Evolutionary conservation across 1,140 invertebrate genomes (phyloP).

Genomic region (Drosophila prosaltans): DNA sequence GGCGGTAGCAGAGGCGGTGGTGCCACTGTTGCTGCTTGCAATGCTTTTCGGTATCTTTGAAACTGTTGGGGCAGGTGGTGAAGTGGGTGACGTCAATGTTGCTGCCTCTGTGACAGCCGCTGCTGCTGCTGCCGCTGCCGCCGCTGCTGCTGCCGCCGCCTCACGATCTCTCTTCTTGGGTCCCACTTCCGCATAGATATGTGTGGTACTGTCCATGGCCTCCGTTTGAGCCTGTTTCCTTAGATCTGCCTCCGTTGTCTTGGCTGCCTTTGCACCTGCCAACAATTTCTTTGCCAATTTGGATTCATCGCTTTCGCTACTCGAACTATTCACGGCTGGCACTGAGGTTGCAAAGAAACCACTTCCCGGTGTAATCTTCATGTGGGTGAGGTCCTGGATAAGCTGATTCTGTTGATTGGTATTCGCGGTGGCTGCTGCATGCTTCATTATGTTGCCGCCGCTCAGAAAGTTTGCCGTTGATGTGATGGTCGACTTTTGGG

Average conservation of each 20-base stretch:
- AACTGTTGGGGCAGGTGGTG: conserved; percentile 42
- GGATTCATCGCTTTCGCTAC: conserved; percentile 79
- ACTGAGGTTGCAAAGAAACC: conserved; percentile 54
- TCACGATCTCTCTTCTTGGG: conserved; percentile 75
- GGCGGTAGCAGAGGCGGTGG: conserved; percentile 60
- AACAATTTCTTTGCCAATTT: conserved; percentile 80
- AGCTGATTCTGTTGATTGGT: conserved; percentile 80
- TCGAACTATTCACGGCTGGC: conserved; percentile 27
- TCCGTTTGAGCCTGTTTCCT: conserved; percentile 59
- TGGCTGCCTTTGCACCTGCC: conserved; percentile 21
- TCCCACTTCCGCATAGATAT: conserved; percentile 78
- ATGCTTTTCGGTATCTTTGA: conserved; percentile 80
- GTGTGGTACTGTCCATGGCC: conserved; percentile 77
- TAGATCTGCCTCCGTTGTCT: conserved; percentile 51
- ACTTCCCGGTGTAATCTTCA: conserved; percentile 61
- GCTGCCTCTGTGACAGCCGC: conserved; percentile 44
- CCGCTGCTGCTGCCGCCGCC: conserved; percentile 66
- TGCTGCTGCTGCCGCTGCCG: conserved; percentile 58
- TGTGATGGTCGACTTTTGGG: conserved; percentile 84
- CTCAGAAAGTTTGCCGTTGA: conserved; percentile 64
- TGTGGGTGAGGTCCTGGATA: conserved; percentile 76
- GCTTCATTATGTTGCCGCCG: conserved; percentile 67
- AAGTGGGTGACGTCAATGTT: conserved; percentile 57
- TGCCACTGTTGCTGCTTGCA: conserved; percentile 66
- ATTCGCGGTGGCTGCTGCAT: conserved; percentile 72